Conservation (phyloP, 2,888 invertebrate genomes). For the Osedax frankpressi region DNA sequence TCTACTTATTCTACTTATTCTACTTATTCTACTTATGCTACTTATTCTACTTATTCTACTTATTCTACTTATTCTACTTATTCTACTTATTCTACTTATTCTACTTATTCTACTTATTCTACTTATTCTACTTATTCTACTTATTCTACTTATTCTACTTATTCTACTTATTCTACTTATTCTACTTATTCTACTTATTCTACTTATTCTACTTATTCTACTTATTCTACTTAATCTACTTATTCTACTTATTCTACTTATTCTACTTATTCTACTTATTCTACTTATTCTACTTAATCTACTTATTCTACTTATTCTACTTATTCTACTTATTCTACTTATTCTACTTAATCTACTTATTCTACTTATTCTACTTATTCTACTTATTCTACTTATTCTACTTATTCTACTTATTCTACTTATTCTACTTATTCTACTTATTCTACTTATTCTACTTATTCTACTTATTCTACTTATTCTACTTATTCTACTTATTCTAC, state of each 20-base stretch:
- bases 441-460: slow-evolving; percentile 22
- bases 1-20: neutral
- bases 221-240: neutral
- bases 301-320: slow-evolving; percentile 18
- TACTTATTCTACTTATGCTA: neutral
- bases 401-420: slow-evolving; percentile 14
- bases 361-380: slow-evolving; percentile 13
- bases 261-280: neutral
- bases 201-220: neutral
- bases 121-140: neutral
- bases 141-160: neutral
- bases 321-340: slow-evolving; percentile 14
- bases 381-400: slow-evolving; percentile 14
- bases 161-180: slow-evolving; percentile 12
- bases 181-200: slow-evolving; percentile 1
- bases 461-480: slow-evolving; percentile 16
- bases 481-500: slow-evolving; percentile 16
- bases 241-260: neutral
- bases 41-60: neutral
- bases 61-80: neutral
- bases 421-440: neutral
- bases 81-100: neutral
- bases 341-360: slow-evolving; percentile 14
- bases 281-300: slow-evolving; percentile 9
- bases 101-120: neutral